Conservation (phyloP, 2,797 vertebrate species). For the Sarcoramphus papa region DNA sequence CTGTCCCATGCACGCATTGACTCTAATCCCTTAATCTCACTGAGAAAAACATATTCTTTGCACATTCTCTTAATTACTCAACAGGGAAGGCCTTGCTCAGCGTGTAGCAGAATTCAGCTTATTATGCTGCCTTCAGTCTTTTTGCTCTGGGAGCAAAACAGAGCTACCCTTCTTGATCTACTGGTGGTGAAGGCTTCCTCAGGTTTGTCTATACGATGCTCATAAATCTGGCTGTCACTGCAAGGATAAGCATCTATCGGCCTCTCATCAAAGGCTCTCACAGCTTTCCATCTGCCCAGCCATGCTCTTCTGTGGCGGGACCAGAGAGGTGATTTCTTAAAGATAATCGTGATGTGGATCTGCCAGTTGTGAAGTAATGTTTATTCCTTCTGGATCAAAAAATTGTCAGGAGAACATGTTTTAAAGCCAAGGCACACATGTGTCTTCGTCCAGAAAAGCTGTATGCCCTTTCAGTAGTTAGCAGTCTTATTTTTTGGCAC, state of each 20-base stretch:
- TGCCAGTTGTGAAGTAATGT: not conserved
- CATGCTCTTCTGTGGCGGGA: not conserved
- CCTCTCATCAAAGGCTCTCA: not conserved
- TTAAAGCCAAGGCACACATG: not conserved
- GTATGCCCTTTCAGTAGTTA: not conserved
- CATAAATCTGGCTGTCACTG: not conserved
- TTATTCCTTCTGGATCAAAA: not conserved
- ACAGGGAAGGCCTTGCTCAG: not conserved
- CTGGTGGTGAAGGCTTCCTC: not conserved
- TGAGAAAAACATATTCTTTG: not conserved
- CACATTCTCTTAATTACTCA: not conserved
- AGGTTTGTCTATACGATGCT: accelerated
- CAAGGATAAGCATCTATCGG: not conserved
- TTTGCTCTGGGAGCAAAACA: not conserved
- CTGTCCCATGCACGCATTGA: not conserved
- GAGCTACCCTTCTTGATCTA: not conserved
- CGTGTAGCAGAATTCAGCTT: not conserved
- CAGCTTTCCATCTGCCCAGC: not conserved
- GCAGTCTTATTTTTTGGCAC: not conserved
- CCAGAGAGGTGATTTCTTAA: not conserved
- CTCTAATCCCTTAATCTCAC: not conserved
- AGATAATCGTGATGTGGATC: not conserved
- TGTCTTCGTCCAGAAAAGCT: not conserved
- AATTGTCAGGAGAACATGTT: not conserved
- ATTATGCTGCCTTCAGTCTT: not conserved